A percentile compares a stretch with the other conserved stretches of the same genome.
These are phyloP conservation scores for Beris morrisii DNA, from an alignment of 2,888 invertebrate genomes.

Conservation along the genomic window DNA sequence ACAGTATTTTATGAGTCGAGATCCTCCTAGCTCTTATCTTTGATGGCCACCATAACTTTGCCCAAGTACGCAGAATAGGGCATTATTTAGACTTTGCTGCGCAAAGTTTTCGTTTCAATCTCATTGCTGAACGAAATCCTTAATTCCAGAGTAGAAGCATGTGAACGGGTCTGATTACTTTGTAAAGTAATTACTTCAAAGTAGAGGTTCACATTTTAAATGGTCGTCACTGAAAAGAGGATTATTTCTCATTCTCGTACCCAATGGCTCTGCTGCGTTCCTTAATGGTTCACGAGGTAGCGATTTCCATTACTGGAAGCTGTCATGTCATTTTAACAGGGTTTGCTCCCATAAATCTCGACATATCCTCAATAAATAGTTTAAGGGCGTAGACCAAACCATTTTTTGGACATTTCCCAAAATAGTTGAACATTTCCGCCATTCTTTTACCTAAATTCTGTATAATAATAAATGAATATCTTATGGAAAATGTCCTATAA, in stretches of 20 bases:
- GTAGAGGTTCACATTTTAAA: conserved; percentile 19
- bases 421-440: too few relatives aligned
- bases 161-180: conserved; percentile 17
- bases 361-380: too few relatives aligned
- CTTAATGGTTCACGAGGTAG: conserved; percentile 40
- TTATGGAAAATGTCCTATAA: too few relatives aligned
- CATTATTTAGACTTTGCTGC: conserved; percentile 20
- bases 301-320: conserved; percentile 48
- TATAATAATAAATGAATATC: too few relatives aligned
- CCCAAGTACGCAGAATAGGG: conserved; percentile 1
- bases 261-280: background rate
- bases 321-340: conserved; percentile 41
- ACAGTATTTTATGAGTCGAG: background rate
- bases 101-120: conserved; percentile 15
- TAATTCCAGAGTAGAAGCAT: background rate
- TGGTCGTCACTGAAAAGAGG: conserved; percentile 2
- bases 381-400: too few relatives aligned
- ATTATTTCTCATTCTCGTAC: background rate
- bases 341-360: conserved; percentile 20
- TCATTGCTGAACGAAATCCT: background rate
- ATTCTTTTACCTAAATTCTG: too few relatives aligned
- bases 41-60: conserved; percentile 17
- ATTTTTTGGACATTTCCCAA: too few relatives aligned
- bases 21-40: conserved; percentile 25
- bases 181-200: background rate